These are phyloP conservation scores for Triplophysa tibetana DNA, from an alignment of 2,113 vertebrate species.

Conservation along the genomic window DNA sequence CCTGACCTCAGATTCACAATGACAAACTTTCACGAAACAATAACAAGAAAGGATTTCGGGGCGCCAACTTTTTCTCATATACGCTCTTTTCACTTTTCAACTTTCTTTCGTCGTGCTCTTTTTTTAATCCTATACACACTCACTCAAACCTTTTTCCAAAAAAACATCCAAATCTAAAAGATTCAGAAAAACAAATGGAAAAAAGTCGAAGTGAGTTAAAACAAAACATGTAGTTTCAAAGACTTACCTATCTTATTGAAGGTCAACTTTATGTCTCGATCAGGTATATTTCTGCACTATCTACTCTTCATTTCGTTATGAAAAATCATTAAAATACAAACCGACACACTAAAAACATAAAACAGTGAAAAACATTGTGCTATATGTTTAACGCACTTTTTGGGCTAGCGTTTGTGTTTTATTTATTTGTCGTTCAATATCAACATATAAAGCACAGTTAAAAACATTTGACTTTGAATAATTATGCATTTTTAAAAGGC, in stretches of 20 bases:
- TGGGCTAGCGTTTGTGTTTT: no score
- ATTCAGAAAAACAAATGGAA: background rate
- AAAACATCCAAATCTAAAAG: background rate
- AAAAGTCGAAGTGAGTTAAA: background rate
- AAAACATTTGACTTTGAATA: background rate
- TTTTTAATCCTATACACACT: background rate
- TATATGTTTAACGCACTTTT: no score
- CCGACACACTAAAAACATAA: no score
- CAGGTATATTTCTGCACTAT: background rate
- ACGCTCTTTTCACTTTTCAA: background rate
- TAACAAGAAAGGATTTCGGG: conserved; percentile 39
- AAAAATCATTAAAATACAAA: background rate
- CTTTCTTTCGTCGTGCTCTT: background rate
- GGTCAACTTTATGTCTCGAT: background rate
- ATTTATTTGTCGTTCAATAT: no score
- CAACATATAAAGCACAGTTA: background rate
- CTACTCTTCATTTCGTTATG: background rate
- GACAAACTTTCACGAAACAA: conserved; percentile 45
- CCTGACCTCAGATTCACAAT: conserved; percentile 53
- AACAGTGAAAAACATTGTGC: no score
- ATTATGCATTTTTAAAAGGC: background rate
- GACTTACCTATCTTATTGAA: background rate
- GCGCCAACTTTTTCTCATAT: conserved; percentile 6
- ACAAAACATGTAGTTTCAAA: background rate
- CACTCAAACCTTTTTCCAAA: background rate